Percentiles rank a stretch among this genome's conserved stretches.
phyloP scores from a whole-genome alignment of 1,140 invertebrate species.

The Tetramorium parvispinum region DNA sequence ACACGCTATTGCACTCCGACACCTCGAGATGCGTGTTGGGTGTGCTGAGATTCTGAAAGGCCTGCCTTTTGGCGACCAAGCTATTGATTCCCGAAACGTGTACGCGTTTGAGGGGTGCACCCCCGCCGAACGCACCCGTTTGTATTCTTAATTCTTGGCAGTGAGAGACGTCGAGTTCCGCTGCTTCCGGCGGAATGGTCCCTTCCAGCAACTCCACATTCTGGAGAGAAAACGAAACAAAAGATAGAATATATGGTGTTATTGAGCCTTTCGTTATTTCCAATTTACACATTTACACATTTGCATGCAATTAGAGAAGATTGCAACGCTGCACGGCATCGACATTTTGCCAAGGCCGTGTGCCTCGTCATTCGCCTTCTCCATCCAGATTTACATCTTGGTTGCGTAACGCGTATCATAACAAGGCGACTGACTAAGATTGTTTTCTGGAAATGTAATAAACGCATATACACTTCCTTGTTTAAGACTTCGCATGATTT shows the following conservation, averaged over 20 bases:
- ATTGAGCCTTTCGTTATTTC: conserved; percentile 6
- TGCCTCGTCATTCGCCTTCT: neutral
- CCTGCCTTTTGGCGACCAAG: conserved; percentile 85
- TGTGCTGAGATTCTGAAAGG: conserved; percentile 86
- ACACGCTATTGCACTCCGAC: conserved; percentile 85
- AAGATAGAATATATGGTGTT: conserved; percentile 63
- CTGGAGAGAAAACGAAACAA: conserved; percentile 77
- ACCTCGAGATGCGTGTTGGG: conserved; percentile 86
- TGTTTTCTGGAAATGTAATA: neutral
- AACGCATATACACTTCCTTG: neutral
- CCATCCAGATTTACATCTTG: conserved; percentile 25
- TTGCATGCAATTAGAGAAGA: conserved; percentile 7
- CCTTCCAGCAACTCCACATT: conserved; percentile 85
- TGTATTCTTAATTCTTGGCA: conserved; percentile 87
- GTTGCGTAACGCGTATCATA: conserved; percentile 47
- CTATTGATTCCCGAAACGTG: conserved; percentile 84
- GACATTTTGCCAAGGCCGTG: conserved; percentile 39
- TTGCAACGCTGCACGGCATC: neutral
- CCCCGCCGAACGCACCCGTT: conserved; percentile 84
- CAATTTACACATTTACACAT: neutral
- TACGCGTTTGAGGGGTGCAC: conserved; percentile 83
- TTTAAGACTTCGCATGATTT: neutral
- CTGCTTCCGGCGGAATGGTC: conserved; percentile 85
- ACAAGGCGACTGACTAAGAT: conserved; percentile 44
- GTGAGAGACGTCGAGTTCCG: conserved; percentile 87